These are phyloP conservation scores for Oligia fasciuncula DNA, from an alignment of 2,888 invertebrate species.

Conservation along the genomic window DNA sequence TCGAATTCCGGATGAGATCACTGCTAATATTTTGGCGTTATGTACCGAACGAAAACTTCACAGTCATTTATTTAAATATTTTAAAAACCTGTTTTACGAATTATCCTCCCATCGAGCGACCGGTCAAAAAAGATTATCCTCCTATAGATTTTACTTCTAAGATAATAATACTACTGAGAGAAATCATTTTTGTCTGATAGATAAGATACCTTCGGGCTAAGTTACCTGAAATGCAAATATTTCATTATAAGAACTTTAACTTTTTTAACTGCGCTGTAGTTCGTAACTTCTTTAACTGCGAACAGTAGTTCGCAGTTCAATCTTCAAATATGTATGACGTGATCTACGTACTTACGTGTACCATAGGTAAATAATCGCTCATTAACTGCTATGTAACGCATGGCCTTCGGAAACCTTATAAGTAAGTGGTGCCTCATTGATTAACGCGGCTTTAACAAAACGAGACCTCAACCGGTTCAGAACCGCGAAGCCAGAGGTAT, in stretches of 20 bases:
- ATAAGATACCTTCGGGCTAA: no score
- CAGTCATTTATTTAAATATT: neutral
- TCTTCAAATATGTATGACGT: slow-evolving; percentile 38
- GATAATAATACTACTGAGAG: neutral
- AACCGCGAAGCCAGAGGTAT: slow-evolving; percentile 35
- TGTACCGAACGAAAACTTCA: neutral
- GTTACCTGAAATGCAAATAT: neutral
- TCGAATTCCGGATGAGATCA: slow-evolving; percentile 10
- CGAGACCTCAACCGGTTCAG: slow-evolving; percentile 52
- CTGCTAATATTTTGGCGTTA: neutral
- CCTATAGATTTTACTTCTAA: no score
- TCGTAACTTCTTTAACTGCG: no score
- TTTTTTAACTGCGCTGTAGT: no score
- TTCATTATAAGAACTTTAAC: neutral
- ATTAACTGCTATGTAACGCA: slow-evolving; percentile 11
- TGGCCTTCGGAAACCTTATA: slow-evolving; percentile 48
- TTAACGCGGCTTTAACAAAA: slow-evolving; percentile 60
- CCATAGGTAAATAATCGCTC: slow-evolving; percentile 23
- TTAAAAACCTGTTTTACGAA: slow-evolving; percentile 25
- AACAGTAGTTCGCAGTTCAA: slow-evolving; percentile 9
- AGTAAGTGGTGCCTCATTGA: slow-evolving; percentile 56
- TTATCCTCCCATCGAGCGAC: neutral
- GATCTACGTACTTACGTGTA: slow-evolving; percentile 6
- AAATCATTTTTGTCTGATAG: neutral
- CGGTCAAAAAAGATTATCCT: neutral